Evolutionary conservation across 2,797 vertebrate genomes (phyloP).

Genomic region (Lepilemur septentrionalis): DNA sequence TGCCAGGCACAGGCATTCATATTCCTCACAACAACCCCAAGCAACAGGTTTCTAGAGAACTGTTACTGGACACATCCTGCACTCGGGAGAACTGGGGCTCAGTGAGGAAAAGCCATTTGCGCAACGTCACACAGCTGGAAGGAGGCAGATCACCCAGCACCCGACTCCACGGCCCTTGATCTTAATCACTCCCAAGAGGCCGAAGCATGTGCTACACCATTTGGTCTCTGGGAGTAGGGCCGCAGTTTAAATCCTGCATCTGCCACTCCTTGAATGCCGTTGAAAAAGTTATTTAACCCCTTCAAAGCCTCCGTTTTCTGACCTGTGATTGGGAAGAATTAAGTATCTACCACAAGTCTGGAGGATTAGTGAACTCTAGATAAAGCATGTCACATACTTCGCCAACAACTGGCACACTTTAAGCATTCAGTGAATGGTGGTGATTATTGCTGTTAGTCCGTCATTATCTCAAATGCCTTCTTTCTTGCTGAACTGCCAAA

Average conservation of each 20-base stretch:
- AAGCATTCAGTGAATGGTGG: background rate
- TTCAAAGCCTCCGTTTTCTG: background rate
- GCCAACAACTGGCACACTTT: no score
- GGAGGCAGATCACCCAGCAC: background rate
- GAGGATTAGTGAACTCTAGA: background rate
- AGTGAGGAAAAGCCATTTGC: background rate
- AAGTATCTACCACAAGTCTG: background rate
- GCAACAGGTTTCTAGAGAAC: background rate
- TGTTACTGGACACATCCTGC: background rate
- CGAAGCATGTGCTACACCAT: no score
- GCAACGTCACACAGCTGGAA: background rate
- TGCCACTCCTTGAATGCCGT: background rate
- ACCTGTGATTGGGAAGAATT: background rate
- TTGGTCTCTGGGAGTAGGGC: background rate
- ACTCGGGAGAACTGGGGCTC: background rate
- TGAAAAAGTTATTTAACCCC: background rate
- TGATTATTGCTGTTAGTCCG: background rate
- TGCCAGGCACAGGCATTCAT: fast-evolving
- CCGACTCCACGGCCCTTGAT: background rate
- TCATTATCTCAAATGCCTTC: background rate
- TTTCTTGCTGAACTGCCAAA: background rate
- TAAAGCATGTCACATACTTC: background rate
- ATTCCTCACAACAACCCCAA: background rate
- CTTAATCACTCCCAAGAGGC: background rate
- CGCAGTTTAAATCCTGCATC: background rate